These are phyloP conservation scores for Spinibarbus caldwelli DNA, from an alignment of 2,797 vertebrate species.

Conservation along the genomic window DNA sequence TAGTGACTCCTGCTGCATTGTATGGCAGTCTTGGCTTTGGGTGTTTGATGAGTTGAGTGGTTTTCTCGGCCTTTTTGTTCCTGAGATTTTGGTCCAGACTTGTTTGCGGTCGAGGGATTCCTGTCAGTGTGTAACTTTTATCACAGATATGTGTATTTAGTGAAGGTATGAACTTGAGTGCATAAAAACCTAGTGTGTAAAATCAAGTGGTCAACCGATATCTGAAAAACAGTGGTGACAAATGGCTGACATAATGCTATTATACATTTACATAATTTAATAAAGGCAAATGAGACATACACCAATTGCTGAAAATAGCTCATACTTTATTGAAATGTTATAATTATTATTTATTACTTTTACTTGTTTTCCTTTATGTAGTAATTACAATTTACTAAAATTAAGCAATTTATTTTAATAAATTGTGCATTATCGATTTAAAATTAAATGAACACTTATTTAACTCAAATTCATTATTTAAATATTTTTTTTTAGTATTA, in stretches of 20 bases:
- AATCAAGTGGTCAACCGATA: not conserved
- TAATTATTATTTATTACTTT: not conserved
- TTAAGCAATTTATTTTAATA: not conserved
- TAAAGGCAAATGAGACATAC: not conserved
- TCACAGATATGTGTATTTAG: not conserved
- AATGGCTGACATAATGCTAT: too few relatives aligned
- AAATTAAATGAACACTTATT: not conserved
- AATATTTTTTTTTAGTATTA: not conserved
- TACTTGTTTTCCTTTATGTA: not conserved
- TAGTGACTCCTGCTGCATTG: not conserved
- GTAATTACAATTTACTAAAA: not conserved
- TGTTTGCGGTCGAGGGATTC: conserved; percentile 1
- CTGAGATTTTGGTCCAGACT: not conserved
- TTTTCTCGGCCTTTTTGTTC: not conserved
- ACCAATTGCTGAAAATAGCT: not conserved
- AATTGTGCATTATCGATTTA: not conserved
- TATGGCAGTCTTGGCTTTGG: not conserved
- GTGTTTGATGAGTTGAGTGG: not conserved
- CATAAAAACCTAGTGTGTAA: not conserved
- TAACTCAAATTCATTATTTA: not conserved
- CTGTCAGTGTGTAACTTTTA: not conserved
- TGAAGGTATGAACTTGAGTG: not conserved
- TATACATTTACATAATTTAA: not conserved
- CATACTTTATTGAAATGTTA: not conserved
- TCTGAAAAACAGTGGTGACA: not conserved